A percentile compares a stretch with the other conserved stretches of the same genome.
phyloP scores from a whole-genome alignment of 2,797 vertebrate species.

The Enteromius mattozi region DNA sequence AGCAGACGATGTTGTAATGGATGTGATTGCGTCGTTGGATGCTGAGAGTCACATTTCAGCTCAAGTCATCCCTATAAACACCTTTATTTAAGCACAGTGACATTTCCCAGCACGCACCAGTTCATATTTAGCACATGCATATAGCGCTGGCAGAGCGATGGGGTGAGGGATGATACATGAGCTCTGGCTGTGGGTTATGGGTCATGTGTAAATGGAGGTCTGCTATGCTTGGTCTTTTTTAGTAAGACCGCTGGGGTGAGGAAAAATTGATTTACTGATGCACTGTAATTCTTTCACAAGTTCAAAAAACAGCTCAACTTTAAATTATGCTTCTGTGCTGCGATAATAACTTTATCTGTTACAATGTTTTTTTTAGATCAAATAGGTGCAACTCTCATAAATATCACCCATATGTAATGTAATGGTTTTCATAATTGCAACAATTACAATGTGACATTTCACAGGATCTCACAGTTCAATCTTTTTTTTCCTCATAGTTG shows the following conservation, averaged over 20 bases:
- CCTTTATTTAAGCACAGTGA: constrained; percentile 46
- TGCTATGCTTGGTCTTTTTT: neutral
- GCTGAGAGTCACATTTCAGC: constrained; percentile 36
- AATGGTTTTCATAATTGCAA: neutral
- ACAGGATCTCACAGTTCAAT: neutral
- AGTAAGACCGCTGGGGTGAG: neutral
- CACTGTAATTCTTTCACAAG: neutral
- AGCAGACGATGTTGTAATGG: neutral
- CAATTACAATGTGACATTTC: neutral
- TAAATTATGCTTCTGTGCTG: neutral
- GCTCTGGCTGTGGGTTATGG: neutral
- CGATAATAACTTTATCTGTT: neutral
- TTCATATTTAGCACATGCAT: constrained; percentile 36
- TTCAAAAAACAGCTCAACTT: neutral
- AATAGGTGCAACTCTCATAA: neutral
- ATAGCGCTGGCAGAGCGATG: neutral
- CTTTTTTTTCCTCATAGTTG: neutral
- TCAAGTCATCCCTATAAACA: constrained; percentile 10
- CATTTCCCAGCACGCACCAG: constrained; percentile 29
- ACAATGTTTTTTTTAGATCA: neutral
- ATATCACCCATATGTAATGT: no score
- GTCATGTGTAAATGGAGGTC: neutral
- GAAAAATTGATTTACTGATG: neutral
- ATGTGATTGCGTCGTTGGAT: constrained; percentile 15
- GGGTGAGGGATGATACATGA: constrained; percentile 14